Evolutionary conservation across 2,888 invertebrate genomes (phyloP).

Genomic region (Athalia rosae): DNA sequence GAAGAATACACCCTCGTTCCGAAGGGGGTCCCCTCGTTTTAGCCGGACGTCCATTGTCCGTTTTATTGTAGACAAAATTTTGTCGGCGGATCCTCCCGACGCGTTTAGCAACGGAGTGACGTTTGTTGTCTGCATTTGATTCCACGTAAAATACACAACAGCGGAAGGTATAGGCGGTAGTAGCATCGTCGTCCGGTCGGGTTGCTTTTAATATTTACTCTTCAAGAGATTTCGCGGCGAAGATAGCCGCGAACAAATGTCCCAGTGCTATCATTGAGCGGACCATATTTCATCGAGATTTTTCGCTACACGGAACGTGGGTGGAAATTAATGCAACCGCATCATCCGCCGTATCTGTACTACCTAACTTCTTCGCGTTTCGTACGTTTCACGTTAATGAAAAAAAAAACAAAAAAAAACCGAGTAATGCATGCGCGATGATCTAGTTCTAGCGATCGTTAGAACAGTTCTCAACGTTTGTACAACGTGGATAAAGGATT

Average conservation of each 20-base stretch:
- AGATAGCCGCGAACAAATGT: constrained; percentile 41
- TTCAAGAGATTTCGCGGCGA: constrained; percentile 31
- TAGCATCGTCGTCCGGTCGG: constrained; percentile 3
- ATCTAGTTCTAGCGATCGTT: too few relatives aligned
- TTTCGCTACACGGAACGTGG: constrained; percentile 23
- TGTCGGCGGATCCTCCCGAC: background rate
- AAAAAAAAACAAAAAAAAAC: too few relatives aligned
- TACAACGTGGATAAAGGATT: too few relatives aligned
- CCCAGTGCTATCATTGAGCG: constrained; percentile 33
- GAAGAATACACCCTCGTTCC: background rate
- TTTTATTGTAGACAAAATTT: constrained; percentile 12
- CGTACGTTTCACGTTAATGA: background rate
- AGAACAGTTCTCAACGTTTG: too few relatives aligned
- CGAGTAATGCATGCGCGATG: too few relatives aligned
- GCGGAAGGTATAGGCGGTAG: background rate
- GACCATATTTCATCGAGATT: constrained; percentile 41
- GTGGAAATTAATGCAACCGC: constrained; percentile 39
- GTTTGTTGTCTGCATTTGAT: constrained; percentile 18
- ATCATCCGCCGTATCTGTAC: constrained; percentile 14
- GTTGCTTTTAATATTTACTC: constrained; percentile 26
- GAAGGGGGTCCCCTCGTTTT: background rate
- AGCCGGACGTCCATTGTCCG: background rate
- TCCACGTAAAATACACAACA: background rate
- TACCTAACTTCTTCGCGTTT: constrained; percentile 20
- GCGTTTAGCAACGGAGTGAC: constrained; percentile 2